A percentile compares a stretch with the other conserved stretches of the same genome.
phyloP scores from a whole-genome alignment of 2,888 invertebrate species.

The Drosophila pseudotakahashii region DNA sequence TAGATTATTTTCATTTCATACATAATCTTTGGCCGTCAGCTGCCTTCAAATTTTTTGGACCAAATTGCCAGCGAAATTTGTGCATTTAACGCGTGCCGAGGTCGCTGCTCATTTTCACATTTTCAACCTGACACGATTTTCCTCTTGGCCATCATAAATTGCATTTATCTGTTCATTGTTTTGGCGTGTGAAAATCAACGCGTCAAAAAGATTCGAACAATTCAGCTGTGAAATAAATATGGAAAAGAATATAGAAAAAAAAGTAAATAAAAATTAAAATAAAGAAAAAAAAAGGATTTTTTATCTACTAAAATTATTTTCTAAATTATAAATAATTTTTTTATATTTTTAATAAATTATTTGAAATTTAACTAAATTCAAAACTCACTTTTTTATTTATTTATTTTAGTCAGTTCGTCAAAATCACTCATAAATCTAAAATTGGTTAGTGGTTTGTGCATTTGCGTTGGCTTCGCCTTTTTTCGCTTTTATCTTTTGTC shows the following conservation, averaged over 20 bases:
- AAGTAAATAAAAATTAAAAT: no score
- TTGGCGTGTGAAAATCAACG: conserved; percentile 46
- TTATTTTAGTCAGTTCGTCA: background rate
- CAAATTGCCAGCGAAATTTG: conserved; percentile 20
- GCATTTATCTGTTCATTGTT: conserved; percentile 44
- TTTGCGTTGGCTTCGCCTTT: conserved; percentile 11
- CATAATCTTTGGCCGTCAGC: conserved; percentile 2
- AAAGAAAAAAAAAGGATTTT: no score
- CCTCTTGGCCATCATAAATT: conserved; percentile 36
- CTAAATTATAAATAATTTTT: no score
- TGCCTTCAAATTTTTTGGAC: conserved; percentile 18
- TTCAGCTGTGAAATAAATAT: conserved; percentile 25
- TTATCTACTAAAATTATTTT: no score
- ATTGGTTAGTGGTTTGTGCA: conserved; percentile 3
- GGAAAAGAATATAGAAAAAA: no score
- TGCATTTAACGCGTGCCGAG: conserved; percentile 26
- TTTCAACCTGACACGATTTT: conserved; percentile 33
- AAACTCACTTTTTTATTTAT: no score
- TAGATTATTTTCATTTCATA: background rate
- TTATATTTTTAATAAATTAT: no score
- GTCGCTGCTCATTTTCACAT: conserved; percentile 34
- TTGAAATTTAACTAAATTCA: no score
- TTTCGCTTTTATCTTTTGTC: conserved; percentile 21
- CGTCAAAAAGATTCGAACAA: conserved; percentile 34
- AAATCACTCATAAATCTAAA: background rate